Evolutionary conservation across 2,888 invertebrate genomes (phyloP), one percentile per base, ranked within the genome.

Genomic region (Cinara cedri): DNA sequence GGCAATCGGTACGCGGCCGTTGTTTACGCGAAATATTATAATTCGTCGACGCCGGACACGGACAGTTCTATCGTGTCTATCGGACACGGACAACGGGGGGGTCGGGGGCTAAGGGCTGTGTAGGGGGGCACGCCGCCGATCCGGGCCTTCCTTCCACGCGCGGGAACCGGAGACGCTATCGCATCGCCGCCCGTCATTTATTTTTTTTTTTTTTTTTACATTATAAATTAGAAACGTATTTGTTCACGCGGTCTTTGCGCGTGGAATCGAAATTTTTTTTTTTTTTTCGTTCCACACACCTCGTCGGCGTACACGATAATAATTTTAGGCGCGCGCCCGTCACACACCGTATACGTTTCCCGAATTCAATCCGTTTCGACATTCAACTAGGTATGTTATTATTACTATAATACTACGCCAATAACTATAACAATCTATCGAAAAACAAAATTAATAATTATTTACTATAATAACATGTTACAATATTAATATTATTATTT

Each of bases 361-460:
- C 26, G 34, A 62, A 19, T 72, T 62, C 44, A 72, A 62, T 13
- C 72, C 26, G 49, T 60, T 60, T 72, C n/a, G 49, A 60, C 72
- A 49, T 72, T 72, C 60, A 62, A 60, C 44, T 19, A n/a, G n/a
- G n/a, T n/a, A 55, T 8, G 6, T 51, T 51, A 51, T 51, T 51
- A 51, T 19, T 54, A 54, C n/a, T 19, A n/a, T n/a, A 8, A n/a
- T 54, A n/a, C n/a, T n/a, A n/a, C 49, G 72, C 72, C 72, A 72
- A 72, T 34, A 34, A 71, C 26, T 26, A 24, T 46, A 72, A 72
- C 60, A 72, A 60, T 72, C 60, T 72, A 72, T 71, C 16, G 1
- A 55, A 55, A 24, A 68, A 51, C 21, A 57, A 46, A 54, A 60
- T 24, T 44, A 42, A 55, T n/a, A 60, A 34, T 71, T 34, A 24